These are phyloP conservation scores for Hyaena hyaena DNA, from an alignment of 2,113 vertebrate genomes.

Conservation along the genomic window DNA sequence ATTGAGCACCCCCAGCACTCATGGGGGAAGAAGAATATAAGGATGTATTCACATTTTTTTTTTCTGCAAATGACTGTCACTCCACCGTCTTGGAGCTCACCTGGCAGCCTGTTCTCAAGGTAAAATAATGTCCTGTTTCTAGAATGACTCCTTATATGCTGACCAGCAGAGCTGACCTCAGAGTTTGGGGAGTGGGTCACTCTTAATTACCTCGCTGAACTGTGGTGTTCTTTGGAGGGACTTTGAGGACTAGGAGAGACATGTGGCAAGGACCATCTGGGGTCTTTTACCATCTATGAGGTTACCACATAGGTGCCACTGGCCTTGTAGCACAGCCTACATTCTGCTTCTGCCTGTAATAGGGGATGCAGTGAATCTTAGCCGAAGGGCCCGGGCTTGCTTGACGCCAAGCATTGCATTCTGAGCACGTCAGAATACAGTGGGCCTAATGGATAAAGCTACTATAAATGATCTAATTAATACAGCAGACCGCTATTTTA, in stretches of 20 bases:
- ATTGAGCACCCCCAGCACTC: neutral
- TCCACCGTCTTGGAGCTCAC: neutral
- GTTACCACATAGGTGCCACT: neutral
- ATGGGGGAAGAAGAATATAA: neutral
- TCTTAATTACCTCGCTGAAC: neutral
- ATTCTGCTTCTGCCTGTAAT: neutral
- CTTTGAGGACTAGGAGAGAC: neutral
- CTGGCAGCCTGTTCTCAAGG: neutral
- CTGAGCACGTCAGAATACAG: neutral
- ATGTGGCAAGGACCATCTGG: neutral
- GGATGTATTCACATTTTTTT: neutral
- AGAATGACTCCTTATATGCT: neutral
- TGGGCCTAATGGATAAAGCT: slow-evolving; percentile 1
- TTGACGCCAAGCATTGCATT: accelerated
- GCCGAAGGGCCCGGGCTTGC: neutral
- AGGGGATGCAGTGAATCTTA: neutral
- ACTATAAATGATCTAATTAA: slow-evolving; percentile 66
- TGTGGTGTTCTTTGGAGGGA: neutral
- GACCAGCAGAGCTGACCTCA: neutral
- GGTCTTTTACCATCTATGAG: neutral
- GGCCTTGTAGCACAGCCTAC: neutral
- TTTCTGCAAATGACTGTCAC: neutral
- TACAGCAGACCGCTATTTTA: slow-evolving; percentile 68
- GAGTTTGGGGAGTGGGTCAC: neutral
- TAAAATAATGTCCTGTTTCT: neutral